Evolutionary conservation across 2,113 vertebrate genomes (phyloP).

Genomic region (Gnathonemus echidnorhynchus): DNA sequence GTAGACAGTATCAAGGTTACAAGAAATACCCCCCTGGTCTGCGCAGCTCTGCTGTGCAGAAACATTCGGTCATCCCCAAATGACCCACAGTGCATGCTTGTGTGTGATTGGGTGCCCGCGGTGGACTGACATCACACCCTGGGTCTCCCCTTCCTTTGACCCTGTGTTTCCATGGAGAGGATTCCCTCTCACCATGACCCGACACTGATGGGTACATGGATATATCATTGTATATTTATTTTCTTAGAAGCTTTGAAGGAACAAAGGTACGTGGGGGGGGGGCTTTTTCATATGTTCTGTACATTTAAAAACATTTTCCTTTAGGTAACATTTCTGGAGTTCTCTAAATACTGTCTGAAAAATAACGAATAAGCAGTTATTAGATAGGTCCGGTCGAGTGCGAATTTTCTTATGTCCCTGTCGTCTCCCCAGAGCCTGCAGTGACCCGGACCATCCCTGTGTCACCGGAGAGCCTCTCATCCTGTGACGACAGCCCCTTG

Average conservation of each 20-base stretch:
- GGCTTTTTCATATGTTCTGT: not conserved
- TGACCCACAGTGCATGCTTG: not conserved
- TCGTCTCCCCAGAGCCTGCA: conserved; percentile 37
- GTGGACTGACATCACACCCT: not conserved
- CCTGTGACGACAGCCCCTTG: conserved; percentile 83
- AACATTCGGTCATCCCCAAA: not conserved
- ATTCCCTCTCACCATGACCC: not conserved
- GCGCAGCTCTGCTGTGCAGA: not conserved
- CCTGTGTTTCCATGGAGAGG: not conserved
- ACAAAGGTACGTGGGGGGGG: not conserved
- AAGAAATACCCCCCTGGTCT: not conserved
- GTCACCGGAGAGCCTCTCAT: conserved; percentile 66
- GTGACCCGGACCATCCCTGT: conserved; percentile 47
- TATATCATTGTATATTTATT: not conserved
- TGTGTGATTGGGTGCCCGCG: not conserved
- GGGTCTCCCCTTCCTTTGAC: not conserved
- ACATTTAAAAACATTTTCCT: not conserved
- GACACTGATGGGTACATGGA: not conserved
- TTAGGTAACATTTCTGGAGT: not conserved
- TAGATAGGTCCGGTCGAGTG: not conserved
- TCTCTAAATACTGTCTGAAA: not conserved
- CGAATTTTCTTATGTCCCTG: not conserved
- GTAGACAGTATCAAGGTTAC: not conserved
- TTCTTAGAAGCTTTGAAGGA: not conserved
- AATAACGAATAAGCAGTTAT: not conserved